Evolutionary conservation across 1,140 invertebrate genomes (phyloP).

Genomic region (Caenorhabditis remanei): DNA sequence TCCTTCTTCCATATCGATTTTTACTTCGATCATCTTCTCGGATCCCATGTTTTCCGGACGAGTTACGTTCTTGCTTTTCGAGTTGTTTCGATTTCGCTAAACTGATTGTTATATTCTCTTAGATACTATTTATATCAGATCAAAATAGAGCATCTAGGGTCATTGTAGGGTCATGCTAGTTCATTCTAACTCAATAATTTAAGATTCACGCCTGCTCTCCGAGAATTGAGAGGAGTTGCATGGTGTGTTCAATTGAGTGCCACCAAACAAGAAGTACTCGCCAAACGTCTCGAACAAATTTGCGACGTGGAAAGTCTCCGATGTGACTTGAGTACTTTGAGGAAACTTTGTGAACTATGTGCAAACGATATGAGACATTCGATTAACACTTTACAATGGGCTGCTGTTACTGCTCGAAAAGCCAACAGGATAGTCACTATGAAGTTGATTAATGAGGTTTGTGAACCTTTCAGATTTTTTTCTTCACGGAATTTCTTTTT

Average conservation of each 20-base stretch:
- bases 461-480: neutral
- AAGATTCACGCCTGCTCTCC: conserved; percentile 33
- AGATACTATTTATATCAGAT: neutral
- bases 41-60: conserved; percentile 35
- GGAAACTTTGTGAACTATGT: conserved; percentile 46
- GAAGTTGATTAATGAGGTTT: conserved; percentile 56
- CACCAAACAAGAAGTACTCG: conserved; percentile 12
- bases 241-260: conserved; percentile 1
- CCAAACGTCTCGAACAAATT: conserved; percentile 7
- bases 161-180: too few relatives aligned
- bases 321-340: conserved; percentile 21
- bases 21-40: conserved; percentile 61
- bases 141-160: neutral
- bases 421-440: neutral
- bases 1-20: conserved; percentile 70
- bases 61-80: conserved; percentile 27
- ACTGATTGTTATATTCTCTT: neutral
- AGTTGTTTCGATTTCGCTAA: conserved; percentile 12
- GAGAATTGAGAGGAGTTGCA: conserved; percentile 31
- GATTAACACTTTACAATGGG: conserved; percentile 53
- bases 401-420: conserved; percentile 13
- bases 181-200: neutral
- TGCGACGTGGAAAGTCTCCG: conserved; percentile 5
- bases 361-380: conserved; percentile 55
- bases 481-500: neutral